phyloP scores from a whole-genome alignment of 1,140 invertebrate genomes.

The Coenobita brevimanus region DNA sequence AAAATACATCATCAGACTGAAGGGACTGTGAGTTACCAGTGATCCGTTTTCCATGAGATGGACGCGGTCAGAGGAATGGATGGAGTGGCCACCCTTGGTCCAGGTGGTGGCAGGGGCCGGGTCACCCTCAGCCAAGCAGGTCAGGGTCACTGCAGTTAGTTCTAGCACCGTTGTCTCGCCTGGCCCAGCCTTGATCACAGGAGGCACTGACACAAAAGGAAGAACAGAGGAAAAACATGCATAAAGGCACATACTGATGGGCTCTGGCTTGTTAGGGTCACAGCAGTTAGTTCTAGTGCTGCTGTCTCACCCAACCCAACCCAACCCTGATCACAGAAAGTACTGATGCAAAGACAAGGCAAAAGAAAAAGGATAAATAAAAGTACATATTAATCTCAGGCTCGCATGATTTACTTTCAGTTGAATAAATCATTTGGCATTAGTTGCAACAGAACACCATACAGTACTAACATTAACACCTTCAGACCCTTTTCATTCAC shows the following conservation, averaged over 20 bases:
- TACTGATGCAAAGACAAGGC: neutral
- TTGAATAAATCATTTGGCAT: too few species aligned
- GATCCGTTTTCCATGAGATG: slow-evolving; percentile 45
- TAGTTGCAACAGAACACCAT: too few species aligned
- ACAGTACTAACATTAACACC: too few species aligned
- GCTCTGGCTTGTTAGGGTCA: slow-evolving; percentile 37
- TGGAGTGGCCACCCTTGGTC: slow-evolving; percentile 55
- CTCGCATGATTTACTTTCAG: too few species aligned
- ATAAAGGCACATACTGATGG: too few species aligned
- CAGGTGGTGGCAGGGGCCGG: slow-evolving; percentile 51
- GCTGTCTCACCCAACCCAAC: slow-evolving; percentile 45
- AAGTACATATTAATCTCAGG: too few species aligned
- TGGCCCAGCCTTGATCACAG: slow-evolving; percentile 47
- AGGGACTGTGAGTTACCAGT: too few species aligned
- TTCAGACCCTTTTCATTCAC: too few species aligned
- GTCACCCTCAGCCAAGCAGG: slow-evolving; percentile 56
- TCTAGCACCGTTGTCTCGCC: slow-evolving; percentile 52
- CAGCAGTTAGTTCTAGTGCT: slow-evolving; percentile 36
- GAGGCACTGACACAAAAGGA: slow-evolving; percentile 25
- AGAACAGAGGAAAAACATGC: neutral
- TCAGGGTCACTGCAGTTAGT: slow-evolving; percentile 32
- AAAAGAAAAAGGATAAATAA: neutral
- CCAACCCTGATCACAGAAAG: slow-evolving; percentile 47
- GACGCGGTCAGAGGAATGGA: slow-evolving; percentile 38
- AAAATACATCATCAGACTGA: too few species aligned